These are phyloP conservation scores for Dinomys branickii DNA, from an alignment of 2,113 vertebrate species.

Conservation along the genomic window DNA sequence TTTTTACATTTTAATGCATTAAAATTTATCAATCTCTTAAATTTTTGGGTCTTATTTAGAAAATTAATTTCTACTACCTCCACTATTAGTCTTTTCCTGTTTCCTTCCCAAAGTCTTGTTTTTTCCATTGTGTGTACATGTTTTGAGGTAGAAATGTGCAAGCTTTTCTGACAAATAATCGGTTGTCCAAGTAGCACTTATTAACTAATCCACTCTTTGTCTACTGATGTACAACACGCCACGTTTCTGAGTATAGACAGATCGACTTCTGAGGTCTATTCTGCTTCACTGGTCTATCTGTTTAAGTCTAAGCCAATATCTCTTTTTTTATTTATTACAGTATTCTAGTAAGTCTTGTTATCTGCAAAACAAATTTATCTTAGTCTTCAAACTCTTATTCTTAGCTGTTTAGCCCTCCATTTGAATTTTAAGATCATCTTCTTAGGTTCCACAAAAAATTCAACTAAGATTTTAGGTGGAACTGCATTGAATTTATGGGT, in stretches of 20 bases:
- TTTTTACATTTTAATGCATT: background rate
- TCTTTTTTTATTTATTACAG: background rate
- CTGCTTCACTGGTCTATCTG: background rate
- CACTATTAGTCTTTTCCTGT: background rate
- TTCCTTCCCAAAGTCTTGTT: background rate
- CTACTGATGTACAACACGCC: background rate
- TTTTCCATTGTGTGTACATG: background rate
- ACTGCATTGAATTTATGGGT: conserved; percentile 39
- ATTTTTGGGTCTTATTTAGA: background rate
- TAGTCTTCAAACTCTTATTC: conserved; percentile 48
- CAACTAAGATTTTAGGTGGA: conserved; percentile 39
- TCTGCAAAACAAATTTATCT: conserved; percentile 3
- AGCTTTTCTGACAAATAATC: background rate
- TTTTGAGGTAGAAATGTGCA: background rate
- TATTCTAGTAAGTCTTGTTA: background rate
- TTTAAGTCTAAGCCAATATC: background rate
- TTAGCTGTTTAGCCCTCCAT: background rate
- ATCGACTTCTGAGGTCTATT: background rate
- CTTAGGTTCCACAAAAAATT: conserved; percentile 18
- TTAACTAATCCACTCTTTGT: background rate
- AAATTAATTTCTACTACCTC: background rate
- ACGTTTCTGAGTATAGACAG: background rate
- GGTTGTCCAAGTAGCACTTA: background rate
- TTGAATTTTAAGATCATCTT: conserved; percentile 47
- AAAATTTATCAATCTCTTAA: background rate